Base-by-base conservation (phyloP, 2,113 vertebrate genomes). In the Gracilinanus agilis region DNA sequence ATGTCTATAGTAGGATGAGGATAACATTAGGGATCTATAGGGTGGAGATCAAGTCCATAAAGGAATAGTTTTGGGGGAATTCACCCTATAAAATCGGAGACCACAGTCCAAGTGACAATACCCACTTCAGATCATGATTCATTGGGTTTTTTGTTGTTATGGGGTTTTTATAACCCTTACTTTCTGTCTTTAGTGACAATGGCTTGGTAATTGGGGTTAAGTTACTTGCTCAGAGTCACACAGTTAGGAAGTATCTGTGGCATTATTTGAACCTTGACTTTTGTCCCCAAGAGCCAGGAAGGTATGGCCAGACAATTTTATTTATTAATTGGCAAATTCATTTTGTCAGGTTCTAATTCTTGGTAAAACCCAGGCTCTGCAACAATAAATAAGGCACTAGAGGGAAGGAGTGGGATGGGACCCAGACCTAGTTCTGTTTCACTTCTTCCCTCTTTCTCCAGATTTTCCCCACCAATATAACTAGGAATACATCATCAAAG, bases 311-410 rank as follows among this genome's bases (percentile, higher is more conserved):
- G 97, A 98, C 97, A 97, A 98, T 92, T 93, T 94, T 95, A 95
- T 95, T 96, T 97, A 96, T 98, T 97, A 98, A 98, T 96, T 97
- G 97, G 96, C 93, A 97, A 94, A 98, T 91, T 94, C 90, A 96
- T 97, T 98, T 95, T 98, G 93, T 97, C 98, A 98, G 96, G 96
- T 92, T 96, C 93, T 94, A 97, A 97, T 92, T 97, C 89, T 98
- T 98, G 94, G 97, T 96, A 97, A 93, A 61, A 97, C 97, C 96
- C 97, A 98, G 95, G 27, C 93, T 95, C 94, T 89, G 67, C 24
- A 8, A 94, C 54, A 96, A 90, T 94, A 98, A 97, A 97, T 92
- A 97, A 95, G 92, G 94, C 83, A 83, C 40, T 53, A 88, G 34
- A 83, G n/a, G 19, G 34, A 83, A 83, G 34, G 12, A 67, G 67